Conservation (phyloP, 2,888 invertebrate species). For the Ypsolopha scabrella region DNA sequence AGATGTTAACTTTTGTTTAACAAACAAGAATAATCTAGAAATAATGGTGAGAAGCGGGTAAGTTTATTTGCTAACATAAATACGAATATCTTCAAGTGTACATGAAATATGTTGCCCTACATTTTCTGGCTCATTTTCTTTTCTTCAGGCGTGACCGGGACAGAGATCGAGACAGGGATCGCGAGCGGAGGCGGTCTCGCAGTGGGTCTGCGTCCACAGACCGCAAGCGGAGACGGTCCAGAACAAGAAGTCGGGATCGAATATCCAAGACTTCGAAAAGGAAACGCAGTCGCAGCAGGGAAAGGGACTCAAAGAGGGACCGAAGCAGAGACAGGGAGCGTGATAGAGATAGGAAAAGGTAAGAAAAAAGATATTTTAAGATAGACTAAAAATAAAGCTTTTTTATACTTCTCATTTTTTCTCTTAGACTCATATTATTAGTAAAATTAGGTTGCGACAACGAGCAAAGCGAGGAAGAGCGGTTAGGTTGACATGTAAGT, state of each 20-base stretch:
- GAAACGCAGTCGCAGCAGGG: slow-evolving; percentile 76
- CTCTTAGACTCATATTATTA: no score
- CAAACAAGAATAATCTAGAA: neutral
- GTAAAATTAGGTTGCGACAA: no score
- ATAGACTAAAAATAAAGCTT: no score
- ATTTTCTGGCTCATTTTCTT: neutral
- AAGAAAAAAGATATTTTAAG: slow-evolving; percentile 10
- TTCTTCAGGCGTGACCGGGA: slow-evolving; percentile 49
- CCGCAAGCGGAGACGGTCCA: slow-evolving; percentile 65
- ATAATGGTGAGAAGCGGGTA: slow-evolving; percentile 57
- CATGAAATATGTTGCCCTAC: neutral
- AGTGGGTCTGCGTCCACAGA: slow-evolving; percentile 72
- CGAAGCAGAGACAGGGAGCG: slow-evolving; percentile 59
- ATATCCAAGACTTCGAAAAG: slow-evolving; percentile 70
- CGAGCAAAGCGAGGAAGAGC: no score
- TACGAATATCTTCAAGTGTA: neutral
- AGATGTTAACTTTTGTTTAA: no score
- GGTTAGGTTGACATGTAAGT: no score
- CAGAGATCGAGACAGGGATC: slow-evolving; percentile 27
- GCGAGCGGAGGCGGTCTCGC: slow-evolving; percentile 69
- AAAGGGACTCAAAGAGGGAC: slow-evolving; percentile 70
- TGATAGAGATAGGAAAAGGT: slow-evolving; percentile 54
- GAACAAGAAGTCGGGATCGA: slow-evolving; percentile 72
- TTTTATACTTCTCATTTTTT: no score
- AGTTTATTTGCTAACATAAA: slow-evolving; percentile 8